Conservation (phyloP, 2,888 invertebrate genomes). For the Euzophera pinguis region DNA sequence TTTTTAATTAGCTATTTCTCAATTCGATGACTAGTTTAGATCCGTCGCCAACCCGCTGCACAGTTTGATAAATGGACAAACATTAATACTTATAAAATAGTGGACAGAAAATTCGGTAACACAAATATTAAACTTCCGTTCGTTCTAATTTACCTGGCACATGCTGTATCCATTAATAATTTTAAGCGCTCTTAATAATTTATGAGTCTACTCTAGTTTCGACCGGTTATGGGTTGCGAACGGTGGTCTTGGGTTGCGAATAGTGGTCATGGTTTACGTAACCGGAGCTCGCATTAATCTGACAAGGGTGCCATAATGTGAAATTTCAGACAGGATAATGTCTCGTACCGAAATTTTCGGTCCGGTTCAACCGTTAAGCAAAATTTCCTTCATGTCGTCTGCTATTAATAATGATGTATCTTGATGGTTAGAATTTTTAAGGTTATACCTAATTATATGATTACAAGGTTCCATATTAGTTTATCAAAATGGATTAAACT, state of each 20-base stretch:
- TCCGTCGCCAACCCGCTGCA: no score
- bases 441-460: no score
- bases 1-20: no score
- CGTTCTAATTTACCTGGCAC: slow-evolving; percentile 2
- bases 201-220: slow-evolving; percentile 21
- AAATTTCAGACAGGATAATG: slow-evolving; percentile 14
- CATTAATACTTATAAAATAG: no score
- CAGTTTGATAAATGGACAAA: no score
- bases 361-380: no score
- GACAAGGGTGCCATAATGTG: slow-evolving; percentile 9
- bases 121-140: neutral
- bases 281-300: slow-evolving; percentile 8
- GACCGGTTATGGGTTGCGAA: slow-evolving; percentile 6
- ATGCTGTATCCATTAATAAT: slow-evolving; percentile 20
- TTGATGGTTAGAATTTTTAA: neutral
- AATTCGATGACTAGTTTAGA: no score
- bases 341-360: slow-evolving; percentile 2
- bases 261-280: slow-evolving; percentile 3
- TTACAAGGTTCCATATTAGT: no score
- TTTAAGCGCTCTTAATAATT: slow-evolving; percentile 20
- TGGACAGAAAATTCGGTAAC: no score
- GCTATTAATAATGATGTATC: neutral
- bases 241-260: slow-evolving; percentile 2
- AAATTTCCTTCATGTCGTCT: no score
- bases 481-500: no score